Base-by-base conservation (phyloP, 2,888 invertebrate genomes). In the Lepidocyrtoides sp. region DNA sequence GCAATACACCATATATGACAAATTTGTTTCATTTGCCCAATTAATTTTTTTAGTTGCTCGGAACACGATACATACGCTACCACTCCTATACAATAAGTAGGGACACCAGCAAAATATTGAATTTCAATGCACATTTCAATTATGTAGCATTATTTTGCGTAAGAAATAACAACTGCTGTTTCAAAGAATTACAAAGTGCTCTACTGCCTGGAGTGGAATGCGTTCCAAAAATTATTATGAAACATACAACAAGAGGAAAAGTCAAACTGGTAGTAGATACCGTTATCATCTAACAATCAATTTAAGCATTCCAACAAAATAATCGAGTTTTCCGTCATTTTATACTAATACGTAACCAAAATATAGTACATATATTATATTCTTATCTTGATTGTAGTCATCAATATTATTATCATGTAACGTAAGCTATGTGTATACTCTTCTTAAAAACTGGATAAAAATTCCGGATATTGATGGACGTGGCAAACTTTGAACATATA, bases 261-360 rank as follows among this genome's bases (percentile, higher is more conserved):
- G 72, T 20, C 54, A 29, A 12, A 29, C 51, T 44, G 41, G 29
- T 20, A 44, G 26, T 72, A 44, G 41, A 72, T 72, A 44, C 5
- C 51, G 66, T 81, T 36, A n/a, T n/a, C n/a, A 57, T 89, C 57
- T 83, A 84, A 83, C 63, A 89, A 63, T 69, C 75, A 77, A 63
- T 60, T 26, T 75, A 26, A 83, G 83, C 89, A 32, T 83, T 89
- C 81, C 89, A 72, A 20, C 44, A 36, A 89, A 72, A 69, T 72
- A 72, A 89, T 89, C 83, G 72, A 72, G 89, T 84, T 89, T 89
- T 89, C 89, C 89, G 77, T 77, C 75, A n/a, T n/a, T n/a, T n/a
- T n/a, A 83, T 83, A 54, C 51, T 75, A n/a, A 69, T 69, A 36
- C 69, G 72, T 85, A 69, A 51, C 20, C 72, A 57, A 72, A 72